phyloP scores from a whole-genome alignment of 2,888 invertebrate genomes.

The Petrolisthes manimaculis region DNA sequence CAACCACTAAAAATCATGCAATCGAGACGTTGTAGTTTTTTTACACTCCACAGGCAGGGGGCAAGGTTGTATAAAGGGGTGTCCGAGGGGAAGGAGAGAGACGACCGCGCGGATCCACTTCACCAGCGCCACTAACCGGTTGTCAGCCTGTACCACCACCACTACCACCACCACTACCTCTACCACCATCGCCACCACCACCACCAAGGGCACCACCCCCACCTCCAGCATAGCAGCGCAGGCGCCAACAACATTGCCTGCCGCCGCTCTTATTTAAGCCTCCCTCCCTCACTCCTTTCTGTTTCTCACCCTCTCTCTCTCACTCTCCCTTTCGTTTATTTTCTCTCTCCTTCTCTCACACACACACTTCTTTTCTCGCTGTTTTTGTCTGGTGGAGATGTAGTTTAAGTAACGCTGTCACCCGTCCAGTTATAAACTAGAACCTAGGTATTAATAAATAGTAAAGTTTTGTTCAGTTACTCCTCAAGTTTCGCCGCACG shows the following conservation, averaged over 20 bases:
- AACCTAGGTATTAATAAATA: background rate
- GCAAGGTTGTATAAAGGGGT: background rate
- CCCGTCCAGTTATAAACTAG: constrained; percentile 1
- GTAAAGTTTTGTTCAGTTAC: background rate
- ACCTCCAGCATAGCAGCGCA: background rate
- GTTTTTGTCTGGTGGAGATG: background rate
- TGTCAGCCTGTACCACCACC: background rate
- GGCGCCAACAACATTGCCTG: background rate
- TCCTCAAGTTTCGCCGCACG: background rate
- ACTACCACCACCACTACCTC: background rate
- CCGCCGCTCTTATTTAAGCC: constrained; percentile 5
- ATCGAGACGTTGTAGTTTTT: background rate
- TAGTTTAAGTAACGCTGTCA: background rate
- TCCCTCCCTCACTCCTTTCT: background rate
- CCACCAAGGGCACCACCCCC: constrained; percentile 3
- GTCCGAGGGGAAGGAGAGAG: background rate
- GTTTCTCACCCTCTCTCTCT: background rate
- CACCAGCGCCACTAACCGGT: constrained; percentile 13
- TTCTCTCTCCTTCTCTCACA: background rate
- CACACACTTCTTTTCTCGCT: background rate
- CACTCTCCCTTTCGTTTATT: background rate
- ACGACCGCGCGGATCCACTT: background rate
- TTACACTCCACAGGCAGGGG: background rate
- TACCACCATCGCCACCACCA: background rate
- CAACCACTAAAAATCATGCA: background rate